These are phyloP conservation scores for Hyles vespertilio DNA, from an alignment of 1,140 invertebrate species.

Conservation along the genomic window DNA sequence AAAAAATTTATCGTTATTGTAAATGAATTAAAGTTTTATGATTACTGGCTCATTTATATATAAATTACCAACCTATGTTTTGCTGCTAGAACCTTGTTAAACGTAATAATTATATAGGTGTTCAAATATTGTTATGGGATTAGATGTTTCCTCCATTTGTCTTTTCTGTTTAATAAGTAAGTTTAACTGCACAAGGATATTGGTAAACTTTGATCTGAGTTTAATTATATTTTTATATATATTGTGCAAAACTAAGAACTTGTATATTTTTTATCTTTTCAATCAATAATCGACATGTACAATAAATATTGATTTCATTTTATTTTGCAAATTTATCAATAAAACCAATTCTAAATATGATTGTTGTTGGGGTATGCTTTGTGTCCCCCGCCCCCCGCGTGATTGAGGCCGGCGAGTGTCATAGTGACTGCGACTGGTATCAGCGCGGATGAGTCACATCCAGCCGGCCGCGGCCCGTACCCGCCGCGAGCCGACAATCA, in stretches of 20 bases:
- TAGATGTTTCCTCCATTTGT: conserved; percentile 66
- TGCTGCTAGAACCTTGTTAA: conserved; percentile 71
- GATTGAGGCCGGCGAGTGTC: conserved; percentile 3
- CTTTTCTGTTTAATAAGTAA: conserved; percentile 64
- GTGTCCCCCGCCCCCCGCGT: conserved; percentile 22
- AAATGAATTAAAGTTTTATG: conserved; percentile 67
- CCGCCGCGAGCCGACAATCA: conserved; percentile 25
- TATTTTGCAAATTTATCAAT: conserved; percentile 73
- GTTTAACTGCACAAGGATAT: conserved; percentile 72
- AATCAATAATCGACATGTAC: conserved; percentile 72
- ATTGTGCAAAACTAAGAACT: conserved; percentile 63
- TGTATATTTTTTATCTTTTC: conserved; percentile 73
- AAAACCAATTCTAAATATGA: conserved; percentile 74
- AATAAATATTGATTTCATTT: conserved; percentile 68
- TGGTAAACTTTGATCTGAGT: conserved; percentile 74
- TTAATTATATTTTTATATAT: conserved; percentile 74
- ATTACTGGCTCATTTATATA: conserved; percentile 67
- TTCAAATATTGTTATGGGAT: conserved; percentile 72
- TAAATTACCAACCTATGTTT: conserved; percentile 65
- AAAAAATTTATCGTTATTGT: conserved; percentile 68
- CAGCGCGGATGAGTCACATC: conserved; percentile 41
- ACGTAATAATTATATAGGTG: conserved; percentile 69
- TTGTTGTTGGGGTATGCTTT: conserved; percentile 46
- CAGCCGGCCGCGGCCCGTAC: conserved; percentile 22
- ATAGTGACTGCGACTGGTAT: conserved; percentile 6